Base-by-base conservation (phyloP, 2,113 vertebrate genomes). In the Embiotoca jacksoni region DNA sequence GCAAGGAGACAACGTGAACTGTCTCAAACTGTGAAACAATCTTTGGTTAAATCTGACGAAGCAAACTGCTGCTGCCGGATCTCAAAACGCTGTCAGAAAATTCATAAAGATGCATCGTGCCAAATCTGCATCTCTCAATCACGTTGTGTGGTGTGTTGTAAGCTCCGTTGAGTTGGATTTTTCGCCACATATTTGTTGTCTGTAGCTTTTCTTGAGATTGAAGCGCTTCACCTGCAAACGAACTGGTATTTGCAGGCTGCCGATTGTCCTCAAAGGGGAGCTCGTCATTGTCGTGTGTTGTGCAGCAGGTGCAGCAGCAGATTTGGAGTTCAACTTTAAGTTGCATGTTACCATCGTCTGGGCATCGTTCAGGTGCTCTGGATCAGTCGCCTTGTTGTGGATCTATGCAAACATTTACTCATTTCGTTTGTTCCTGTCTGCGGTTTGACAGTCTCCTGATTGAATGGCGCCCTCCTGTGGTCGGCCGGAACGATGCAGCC, bases 381-480 rank as follows among this genome's bases (percentile, higher is more conserved):
- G 6, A 75, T 63, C 68, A 54, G 23, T 49, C 33, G 57, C 49
- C 47, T 31, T 16, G 52, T 55, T 46, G 50, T 50, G 46, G 46
- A 61, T 57, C 53, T 59, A 39, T 47, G 16, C 61, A 75, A 64
- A 70, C 35, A 62, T 57, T 37, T 53, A 32, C 47, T 23, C 37
- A 46, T 41, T 16, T 44, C 72, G 35, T 71, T 37, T 63, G 15
- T 73, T 81, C 49, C 73, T 16, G 6, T 64, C 44, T 76, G 37
- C 61, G 47, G 35, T 33, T 46, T 16, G 37, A 70, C 46, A 53
- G 57, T 46, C 83, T 85, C 64, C 78, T 81, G 85, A 82, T 86
- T 53, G 55, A 55, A 47, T 35, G 64, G 83, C 81, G 80, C 88
- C 87, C 82, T 85, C 88, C 67, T 59, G 89, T 87, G 86, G 85